Base-by-base conservation (phyloP, 2,797 vertebrate genomes). In the Potorous gilbertii region DNA sequence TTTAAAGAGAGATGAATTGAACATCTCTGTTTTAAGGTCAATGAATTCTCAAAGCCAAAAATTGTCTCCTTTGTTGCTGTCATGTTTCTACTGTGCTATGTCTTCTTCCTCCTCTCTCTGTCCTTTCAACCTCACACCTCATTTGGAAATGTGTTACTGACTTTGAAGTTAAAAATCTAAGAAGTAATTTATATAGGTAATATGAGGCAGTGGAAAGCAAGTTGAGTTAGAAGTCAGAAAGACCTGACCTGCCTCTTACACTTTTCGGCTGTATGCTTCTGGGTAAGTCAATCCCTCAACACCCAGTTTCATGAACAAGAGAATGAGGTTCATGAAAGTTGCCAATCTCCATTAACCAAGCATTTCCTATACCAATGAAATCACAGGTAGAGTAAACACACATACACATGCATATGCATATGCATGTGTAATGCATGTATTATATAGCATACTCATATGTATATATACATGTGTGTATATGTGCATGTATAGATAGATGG, bases 11-110 rank as follows among this genome's bases (percentile, higher is more conserved):
- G 59, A 92, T 54, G 59, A 94, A 18, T 95, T 87, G n/a, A 95
- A 40, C 12, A 89, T 90, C 93, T 94, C 94, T 94, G 66, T 24
- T 59, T 91, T 66, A 96, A 92, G 94, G n/a, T 59, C 94, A 92
- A 50, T 46, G 56, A 91, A 90, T 56, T 93, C 59, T 91, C 52
- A 92, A 87, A 96, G 16, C 8, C 46, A 95, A 93, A 95, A 92
- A 94, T 91, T 95, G 18, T 95, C 46, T 95, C 10, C 81, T 27
- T 66, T 93, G 94, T 93, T 94, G 5, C 18, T 93, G 46, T 59
- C 54, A 87, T 87, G 74, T 92, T 0, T 0, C 29, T 94, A 4
- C 31, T 95, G 55, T 87, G 91, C 57, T n/a, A 40, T 90, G 2
- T 91, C 56, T 1, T 56, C 89, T 91, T 90, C 6, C 28, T 54